Evolutionary conservation across 2,888 invertebrate genomes (phyloP).

Genomic region (Acleris laterana): DNA sequence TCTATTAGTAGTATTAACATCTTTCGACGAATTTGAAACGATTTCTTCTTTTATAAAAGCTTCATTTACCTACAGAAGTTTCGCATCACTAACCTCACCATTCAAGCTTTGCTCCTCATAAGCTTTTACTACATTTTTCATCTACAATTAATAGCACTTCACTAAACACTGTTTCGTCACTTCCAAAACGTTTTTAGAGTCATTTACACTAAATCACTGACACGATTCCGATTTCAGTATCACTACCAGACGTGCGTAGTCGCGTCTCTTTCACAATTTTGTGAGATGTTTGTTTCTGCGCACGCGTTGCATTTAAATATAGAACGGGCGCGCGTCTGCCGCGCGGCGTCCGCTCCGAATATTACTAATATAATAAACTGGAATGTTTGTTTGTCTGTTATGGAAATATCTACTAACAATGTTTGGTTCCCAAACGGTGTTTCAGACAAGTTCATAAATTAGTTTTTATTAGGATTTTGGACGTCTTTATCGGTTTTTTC

Average conservation of each 20-base stretch:
- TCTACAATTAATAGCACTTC: not conserved
- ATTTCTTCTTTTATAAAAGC: not conserved
- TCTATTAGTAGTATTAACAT: not conserved
- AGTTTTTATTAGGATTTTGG: not conserved
- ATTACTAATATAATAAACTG: slow-evolving; percentile 44
- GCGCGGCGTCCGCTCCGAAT: slow-evolving; percentile 65
- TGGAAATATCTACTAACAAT: slow-evolving; percentile 25
- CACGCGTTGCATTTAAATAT: slow-evolving; percentile 72
- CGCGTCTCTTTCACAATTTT: slow-evolving; percentile 66
- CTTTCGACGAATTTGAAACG: not conserved
- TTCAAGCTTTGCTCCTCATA: not conserved
- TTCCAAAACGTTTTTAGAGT: slow-evolving; percentile 6
- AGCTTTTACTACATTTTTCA: not conserved
- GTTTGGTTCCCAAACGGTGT: slow-evolving; percentile 18
- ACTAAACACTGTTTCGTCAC: not conserved
- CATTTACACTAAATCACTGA: slow-evolving; percentile 27
- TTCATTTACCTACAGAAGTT: not conserved
- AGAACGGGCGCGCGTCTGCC: slow-evolving; percentile 69
- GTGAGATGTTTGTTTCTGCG: slow-evolving; percentile 73
- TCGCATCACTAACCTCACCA: not conserved
- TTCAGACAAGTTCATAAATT: slow-evolving; percentile 19
- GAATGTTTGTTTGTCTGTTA: slow-evolving; percentile 36
- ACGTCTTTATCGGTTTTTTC: not conserved
- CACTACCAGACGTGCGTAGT: slow-evolving; percentile 60
- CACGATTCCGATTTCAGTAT: slow-evolving; percentile 23